Base-by-base conservation (phyloP, 2,888 invertebrate species). In the Rhagonycha lutea region DNA sequence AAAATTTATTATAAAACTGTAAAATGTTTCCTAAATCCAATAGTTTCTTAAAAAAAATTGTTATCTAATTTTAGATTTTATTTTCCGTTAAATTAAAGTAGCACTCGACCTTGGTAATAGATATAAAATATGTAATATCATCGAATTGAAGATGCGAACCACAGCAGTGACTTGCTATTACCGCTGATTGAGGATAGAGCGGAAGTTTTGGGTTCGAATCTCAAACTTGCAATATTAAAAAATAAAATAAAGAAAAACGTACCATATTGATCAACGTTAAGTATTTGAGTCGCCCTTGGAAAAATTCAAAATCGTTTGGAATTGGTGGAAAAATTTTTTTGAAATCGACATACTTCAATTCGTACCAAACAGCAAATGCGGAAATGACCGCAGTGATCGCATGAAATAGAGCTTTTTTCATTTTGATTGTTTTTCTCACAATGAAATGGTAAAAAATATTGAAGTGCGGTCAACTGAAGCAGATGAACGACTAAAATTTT, bases 261-360 rank as follows among this genome's bases (percentile, higher is more conserved):
- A 82, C 81, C 80, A 81, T 74, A 75, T 81, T 78, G 79, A 80
- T 79, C 28, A 81, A 75, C 0, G 81, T 82, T 61, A 81, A 78
- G 77, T 74, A 81, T 74, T 79, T 79, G 4, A 80, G 63, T 14
- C 80, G 72, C 0, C 82, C 81, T 32, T 85, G 84, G 68, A 87
- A 84, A 68, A 87, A 86, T 61, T 78, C 70, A 61, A 80, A 76
- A 24, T 82, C 74, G 70, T 80, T 81, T 76, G 85, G 85, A 23
- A 87, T 87, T 29, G 76, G 0, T 4, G 47, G 47, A n/a, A 47
- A 14, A 23, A 81, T 23, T 32, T 68, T 72, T 72, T 29, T 65
- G 3, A 81, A 76, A 73, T 81, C 78, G 14, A 84, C 81, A 68
- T 82, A 81, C 28, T 74, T 72, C 75, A 81, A 80, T 69, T 84